Conservation (phyloP, 2,888 invertebrate genomes). For the Oegoconia quadripuncta region DNA sequence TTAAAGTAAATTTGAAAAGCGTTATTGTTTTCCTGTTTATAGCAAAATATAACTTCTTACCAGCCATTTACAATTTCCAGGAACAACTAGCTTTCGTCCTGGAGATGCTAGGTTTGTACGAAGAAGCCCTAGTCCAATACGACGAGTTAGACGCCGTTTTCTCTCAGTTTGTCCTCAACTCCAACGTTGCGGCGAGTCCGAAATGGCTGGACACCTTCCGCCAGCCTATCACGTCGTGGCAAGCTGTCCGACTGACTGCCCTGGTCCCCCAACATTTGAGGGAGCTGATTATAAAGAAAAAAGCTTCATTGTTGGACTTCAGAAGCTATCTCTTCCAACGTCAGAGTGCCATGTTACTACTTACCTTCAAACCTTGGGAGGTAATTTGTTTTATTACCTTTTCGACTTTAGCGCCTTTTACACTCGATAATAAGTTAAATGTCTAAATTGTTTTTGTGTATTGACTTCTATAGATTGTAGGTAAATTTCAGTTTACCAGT, state of each 20-base stretch:
- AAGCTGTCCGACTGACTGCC: constrained; percentile 85
- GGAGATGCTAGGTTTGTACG: constrained; percentile 95
- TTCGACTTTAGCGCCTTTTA: background rate
- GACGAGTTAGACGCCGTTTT: constrained; percentile 98
- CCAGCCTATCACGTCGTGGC: constrained; percentile 89
- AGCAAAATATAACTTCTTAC: too few relatives aligned
- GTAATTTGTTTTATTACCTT: constrained; percentile 55
- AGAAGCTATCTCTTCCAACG: constrained; percentile 96
- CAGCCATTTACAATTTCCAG: constrained; percentile 80
- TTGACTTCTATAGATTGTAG: too few relatives aligned
- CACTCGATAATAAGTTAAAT: too few relatives aligned
- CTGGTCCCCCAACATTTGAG: constrained; percentile 79
- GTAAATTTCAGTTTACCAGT: too few relatives aligned
- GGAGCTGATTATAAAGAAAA: constrained; percentile 65
- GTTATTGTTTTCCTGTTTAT: background rate
- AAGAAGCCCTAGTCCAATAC: constrained; percentile 97
- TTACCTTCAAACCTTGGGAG: constrained; percentile 89
- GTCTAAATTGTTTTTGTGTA: too few relatives aligned
- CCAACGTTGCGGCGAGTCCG: constrained; percentile 92
- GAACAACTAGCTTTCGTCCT: constrained; percentile 97
- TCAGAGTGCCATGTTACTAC: constrained; percentile 91
- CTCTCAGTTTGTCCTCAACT: constrained; percentile 96
- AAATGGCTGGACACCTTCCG: constrained; percentile 92
- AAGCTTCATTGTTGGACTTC: constrained; percentile 90
- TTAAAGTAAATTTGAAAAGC: background rate